Evolutionary conservation across 2,113 vertebrate genomes (phyloP).

Genomic region (Pseudonaja textilis): DNA sequence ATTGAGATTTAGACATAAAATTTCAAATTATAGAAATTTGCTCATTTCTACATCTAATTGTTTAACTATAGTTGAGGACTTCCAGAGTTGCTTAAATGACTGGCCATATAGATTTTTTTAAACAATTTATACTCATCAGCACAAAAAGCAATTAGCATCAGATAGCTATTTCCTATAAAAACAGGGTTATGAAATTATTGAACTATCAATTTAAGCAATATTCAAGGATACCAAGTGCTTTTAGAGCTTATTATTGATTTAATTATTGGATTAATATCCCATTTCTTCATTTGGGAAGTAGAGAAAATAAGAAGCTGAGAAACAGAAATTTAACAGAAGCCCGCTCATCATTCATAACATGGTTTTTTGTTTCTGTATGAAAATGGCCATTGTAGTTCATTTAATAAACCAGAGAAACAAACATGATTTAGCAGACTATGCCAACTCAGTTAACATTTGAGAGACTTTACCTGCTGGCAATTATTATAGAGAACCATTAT

Average conservation of each 20-base stretch:
- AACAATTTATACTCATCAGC: neutral
- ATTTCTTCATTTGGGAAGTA: neutral
- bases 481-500: neutral
- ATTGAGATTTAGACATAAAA: neutral
- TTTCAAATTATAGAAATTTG: neutral
- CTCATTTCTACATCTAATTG: neutral
- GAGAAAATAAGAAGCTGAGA: neutral
- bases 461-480: neutral
- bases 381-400: neutral
- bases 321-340: neutral
- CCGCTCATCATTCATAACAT: neutral
- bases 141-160: neutral
- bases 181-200: neutral
- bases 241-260: neutral
- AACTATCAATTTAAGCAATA: neutral
- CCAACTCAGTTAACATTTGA: neutral
- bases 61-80: neutral
- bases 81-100: neutral
- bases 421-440: neutral
- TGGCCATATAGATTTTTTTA: neutral
- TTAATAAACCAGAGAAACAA: neutral
- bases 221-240: neutral
- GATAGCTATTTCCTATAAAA: neutral
- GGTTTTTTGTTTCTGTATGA: neutral
- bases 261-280: neutral